These are phyloP conservation scores for Anolis apletophallus DNA, from an alignment of 2,797 vertebrate species.

Conservation along the genomic window DNA sequence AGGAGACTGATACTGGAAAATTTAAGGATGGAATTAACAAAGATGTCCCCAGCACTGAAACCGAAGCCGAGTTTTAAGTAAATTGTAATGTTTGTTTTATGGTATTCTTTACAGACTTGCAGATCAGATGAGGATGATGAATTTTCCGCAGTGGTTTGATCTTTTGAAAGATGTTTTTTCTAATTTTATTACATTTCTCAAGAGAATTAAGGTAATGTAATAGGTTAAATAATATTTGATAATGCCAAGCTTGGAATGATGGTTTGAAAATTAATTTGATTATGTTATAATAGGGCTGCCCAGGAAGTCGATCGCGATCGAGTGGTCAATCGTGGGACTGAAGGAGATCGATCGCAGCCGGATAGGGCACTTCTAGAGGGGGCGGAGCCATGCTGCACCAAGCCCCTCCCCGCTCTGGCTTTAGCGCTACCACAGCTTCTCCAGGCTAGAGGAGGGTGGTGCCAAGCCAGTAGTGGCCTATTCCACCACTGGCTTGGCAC, in stretches of 20 bases:
- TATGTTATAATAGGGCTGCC: no score
- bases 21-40: neutral
- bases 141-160: slow-evolving; percentile 88
- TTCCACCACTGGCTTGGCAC: no score
- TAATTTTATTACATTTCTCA: slow-evolving; percentile 91
- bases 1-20: neutral
- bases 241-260: neutral
- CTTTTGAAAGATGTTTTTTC: slow-evolving; percentile 90
- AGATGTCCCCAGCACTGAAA: neutral
- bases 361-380: no score
- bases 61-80: neutral
- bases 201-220: slow-evolving; percentile 91
- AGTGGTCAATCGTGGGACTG: no score
- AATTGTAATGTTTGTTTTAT: slow-evolving; percentile 15
- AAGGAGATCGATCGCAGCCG: no score
- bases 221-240: slow-evolving; percentile 15
- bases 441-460: no score
- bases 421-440: no score
- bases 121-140: slow-evolving; percentile 92
- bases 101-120: slow-evolving; percentile 82
- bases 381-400: no score
- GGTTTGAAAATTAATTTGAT: no score
- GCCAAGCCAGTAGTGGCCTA: no score
- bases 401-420: no score
- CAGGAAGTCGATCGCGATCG: no score